Base-by-base conservation (phyloP, 2,113 vertebrate genomes). In the Alligator mississippiensis region DNA sequence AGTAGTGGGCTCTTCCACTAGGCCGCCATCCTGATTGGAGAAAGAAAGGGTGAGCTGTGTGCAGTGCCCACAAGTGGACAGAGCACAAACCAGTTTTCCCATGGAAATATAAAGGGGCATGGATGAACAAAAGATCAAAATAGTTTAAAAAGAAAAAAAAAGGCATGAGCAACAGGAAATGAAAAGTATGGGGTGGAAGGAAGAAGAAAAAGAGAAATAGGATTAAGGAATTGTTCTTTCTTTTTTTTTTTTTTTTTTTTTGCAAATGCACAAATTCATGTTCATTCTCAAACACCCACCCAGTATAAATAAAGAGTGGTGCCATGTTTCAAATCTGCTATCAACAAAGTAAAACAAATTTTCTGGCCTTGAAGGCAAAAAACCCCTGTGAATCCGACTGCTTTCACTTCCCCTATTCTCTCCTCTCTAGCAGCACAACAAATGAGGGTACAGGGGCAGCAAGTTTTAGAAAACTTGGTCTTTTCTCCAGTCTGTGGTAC, bases 1-100 rank as follows among this genome's bases (percentile, higher is more conserved):
- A 98, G 99, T 98, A 97, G 98, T 98, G 98, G 98, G 98, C 94
- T 99, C 99, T 98, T 99, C 99, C 98, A 98, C 99, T 98, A 99
- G 98, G 98, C 98, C 98, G 97, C 98, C 98, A 97, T 99, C 99
- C 99, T 99, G 98, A 96, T 97, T 86, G 95, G 98, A 98, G 96
- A 96, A 97, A 98, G 96, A 97, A 95, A 98, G 96, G 97, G 98
- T 98, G 98, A 98, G 98, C 98, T 98, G 97, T 47, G 97, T 80
- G 96, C 88, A 1, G 95, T 34, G 92, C 88, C 96, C 97, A 72
- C 64, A 89, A 93, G 92, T 87, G 95, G 95, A 88, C 93, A 96
- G 90, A 66, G 68, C 97, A 96, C 96, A 95, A 64, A 89, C 74
- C 80, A 96, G 95, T 62, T 95, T 47, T 93, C 95, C 98, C 97